phyloP scores from a whole-genome alignment of 2,888 invertebrate species.

The Ariolimax columbianus region DNA sequence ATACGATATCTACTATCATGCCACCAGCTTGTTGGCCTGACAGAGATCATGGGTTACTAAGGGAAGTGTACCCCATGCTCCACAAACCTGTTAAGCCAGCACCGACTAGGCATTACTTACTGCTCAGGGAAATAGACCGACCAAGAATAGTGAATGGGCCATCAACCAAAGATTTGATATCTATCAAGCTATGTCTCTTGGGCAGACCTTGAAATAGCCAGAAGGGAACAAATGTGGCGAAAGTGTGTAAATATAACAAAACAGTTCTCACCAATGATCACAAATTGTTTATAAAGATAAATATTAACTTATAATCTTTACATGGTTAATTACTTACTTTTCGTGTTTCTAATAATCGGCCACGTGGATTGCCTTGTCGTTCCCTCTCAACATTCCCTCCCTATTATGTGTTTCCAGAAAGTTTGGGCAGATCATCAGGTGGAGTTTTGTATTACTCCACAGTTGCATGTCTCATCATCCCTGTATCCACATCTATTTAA shows the following conservation, averaged over 20 bases:
- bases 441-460: too few relatives aligned
- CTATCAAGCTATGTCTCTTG: constrained; percentile 61
- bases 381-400: too few relatives aligned
- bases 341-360: not conserved
- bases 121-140: constrained; percentile 59
- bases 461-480: too few relatives aligned
- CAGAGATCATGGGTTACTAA: not conserved
- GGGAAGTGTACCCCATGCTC: not conserved
- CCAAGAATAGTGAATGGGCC: constrained; percentile 60
- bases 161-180: constrained; percentile 59
- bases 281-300: not conserved
- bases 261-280: not conserved
- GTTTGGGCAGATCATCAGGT: too few relatives aligned
- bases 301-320: not conserved
- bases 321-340: too few relatives aligned
- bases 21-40: constrained; percentile 1
- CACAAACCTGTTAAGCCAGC: not conserved
- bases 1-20: constrained; percentile 18
- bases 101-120: constrained; percentile 54
- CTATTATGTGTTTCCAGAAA: too few relatives aligned
- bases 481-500: too few relatives aligned
- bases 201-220: constrained; percentile 54
- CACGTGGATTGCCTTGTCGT: too few relatives aligned
- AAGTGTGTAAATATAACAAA: not conserved
- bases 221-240: constrained; percentile 13